These are phyloP conservation scores for Amiota mariae DNA, from an alignment of 2,888 invertebrate genomes.

Conservation along the genomic window DNA sequence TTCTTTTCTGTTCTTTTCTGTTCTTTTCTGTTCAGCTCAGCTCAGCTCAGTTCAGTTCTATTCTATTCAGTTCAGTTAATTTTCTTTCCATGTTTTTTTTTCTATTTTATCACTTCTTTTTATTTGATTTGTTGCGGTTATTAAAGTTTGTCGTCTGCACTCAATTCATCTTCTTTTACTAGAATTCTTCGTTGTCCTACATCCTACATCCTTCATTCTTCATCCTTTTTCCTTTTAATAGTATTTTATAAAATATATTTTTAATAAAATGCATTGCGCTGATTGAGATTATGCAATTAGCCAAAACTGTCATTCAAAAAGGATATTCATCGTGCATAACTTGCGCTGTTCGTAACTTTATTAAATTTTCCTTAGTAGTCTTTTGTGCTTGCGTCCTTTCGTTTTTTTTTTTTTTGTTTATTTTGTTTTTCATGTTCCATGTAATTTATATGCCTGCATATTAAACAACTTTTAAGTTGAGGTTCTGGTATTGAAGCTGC, in stretches of 20 bases:
- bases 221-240: not conserved
- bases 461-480: conserved; percentile 29
- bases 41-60: too few species aligned
- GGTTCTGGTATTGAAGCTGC: not conserved
- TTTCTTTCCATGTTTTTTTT: not conserved
- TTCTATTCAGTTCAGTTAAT: not conserved
- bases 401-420: too few species aligned
- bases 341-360: conserved; percentile 17
- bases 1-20: not conserved
- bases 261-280: not conserved
- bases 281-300: conserved; percentile 24
- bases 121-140: conserved; percentile 26
- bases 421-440: conserved; percentile 1
- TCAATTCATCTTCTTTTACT: conserved; percentile 9
- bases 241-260: too few species aligned
- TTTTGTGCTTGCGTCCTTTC: not conserved
- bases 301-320: conserved; percentile 20
- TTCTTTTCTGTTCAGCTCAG: not conserved
- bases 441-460: conserved; percentile 32
- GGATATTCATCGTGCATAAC: conserved; percentile 10
- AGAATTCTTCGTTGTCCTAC: not conserved
- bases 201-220: not conserved
- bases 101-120: not conserved
- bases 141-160: conserved; percentile 12
- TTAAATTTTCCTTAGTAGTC: conserved; percentile 7